Base-by-base conservation (phyloP, 1,140 invertebrate species). In the Grapholita molesta region DNA sequence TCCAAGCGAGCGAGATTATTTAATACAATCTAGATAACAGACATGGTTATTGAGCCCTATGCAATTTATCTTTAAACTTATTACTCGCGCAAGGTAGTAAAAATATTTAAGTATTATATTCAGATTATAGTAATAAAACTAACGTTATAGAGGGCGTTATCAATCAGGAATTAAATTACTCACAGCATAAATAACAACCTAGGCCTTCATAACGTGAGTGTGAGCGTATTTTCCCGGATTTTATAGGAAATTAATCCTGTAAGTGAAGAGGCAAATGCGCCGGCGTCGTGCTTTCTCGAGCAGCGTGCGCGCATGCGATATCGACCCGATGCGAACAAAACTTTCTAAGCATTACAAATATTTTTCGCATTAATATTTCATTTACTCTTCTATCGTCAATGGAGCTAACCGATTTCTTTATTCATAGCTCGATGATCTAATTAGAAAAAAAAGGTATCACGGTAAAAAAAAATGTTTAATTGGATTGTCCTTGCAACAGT, bases 311-410 rank as follows among this genome's bases (percentile, higher is more conserved):
- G 81, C 88, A 88, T 89, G 88, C 88, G 80, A 91, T 85, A 84
- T 78, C 81, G 85, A 88, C 82, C 89, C 83, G 76, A 79, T 61
- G 55, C 79, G 74, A 83, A 81, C 77, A 80, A 82, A 86, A 91
- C 89, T 91, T 91, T 91, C 89, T 91, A 91, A 86, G 86, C 84
- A 90, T 64, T 64, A 89, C 83, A 87, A 90, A 89, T 89, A 89
- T 84, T 82, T 86, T 87, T 85, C 79, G 79, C 86, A 89, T 90
- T 86, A 88, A 90, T 91, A 89, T 88, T 91, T 85, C 80, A 89
- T 89, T 85, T 80, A 73, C 75, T 81, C 75, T 73, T 80, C 76
- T 76, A 74, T 80, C 82, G 70, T 73, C 73, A 73, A 82, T 81
- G 71, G 73, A 82, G 78, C 73, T 70, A 55, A 55, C 72, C 67